Percentiles rank a stretch among this genome's conserved stretches.
Evolutionary conservation across 1,140 invertebrate genomes (phyloP).

Genomic region (Pissodes strobi): DNA sequence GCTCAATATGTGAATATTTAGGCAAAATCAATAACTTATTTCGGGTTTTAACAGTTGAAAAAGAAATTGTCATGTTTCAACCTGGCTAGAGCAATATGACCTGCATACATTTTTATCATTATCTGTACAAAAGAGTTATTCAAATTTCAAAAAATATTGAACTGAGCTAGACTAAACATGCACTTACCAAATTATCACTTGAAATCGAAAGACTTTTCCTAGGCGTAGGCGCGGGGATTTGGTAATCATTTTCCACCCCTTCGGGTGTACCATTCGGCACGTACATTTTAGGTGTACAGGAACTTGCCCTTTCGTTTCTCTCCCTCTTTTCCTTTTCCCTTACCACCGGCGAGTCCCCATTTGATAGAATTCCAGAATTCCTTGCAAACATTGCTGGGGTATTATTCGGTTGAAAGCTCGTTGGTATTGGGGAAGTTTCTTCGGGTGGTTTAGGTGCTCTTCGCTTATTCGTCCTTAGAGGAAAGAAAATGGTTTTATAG

Average conservation of each 20-base stretch:
- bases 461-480: conserved; percentile 54
- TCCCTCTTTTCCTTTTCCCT: conserved; percentile 74
- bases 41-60: too few species aligned
- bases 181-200: conserved; percentile 66
- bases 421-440: conserved; percentile 49
- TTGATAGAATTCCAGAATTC: conserved; percentile 47
- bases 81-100: too few species aligned
- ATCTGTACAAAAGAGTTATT: too few species aligned
- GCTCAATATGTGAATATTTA: too few species aligned
- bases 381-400: conserved; percentile 47
- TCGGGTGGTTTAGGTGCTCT: conserved; percentile 70
- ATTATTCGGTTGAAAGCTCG: too few species aligned
- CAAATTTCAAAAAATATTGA: too few species aligned
- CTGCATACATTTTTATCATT: too few species aligned
- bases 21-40: too few species aligned
- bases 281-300: conserved; percentile 66
- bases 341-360: conserved; percentile 70
- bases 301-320: conserved; percentile 63
- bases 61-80: too few species aligned
- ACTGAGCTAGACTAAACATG: too few species aligned
- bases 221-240: conserved; percentile 65
- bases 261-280: conserved; percentile 8
- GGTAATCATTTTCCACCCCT: conserved; percentile 48
- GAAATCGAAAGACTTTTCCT: conserved; percentile 71
- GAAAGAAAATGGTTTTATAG: background rate